Conservation (phyloP, 2,888 invertebrate genomes). For the Thecophora atra region DNA sequence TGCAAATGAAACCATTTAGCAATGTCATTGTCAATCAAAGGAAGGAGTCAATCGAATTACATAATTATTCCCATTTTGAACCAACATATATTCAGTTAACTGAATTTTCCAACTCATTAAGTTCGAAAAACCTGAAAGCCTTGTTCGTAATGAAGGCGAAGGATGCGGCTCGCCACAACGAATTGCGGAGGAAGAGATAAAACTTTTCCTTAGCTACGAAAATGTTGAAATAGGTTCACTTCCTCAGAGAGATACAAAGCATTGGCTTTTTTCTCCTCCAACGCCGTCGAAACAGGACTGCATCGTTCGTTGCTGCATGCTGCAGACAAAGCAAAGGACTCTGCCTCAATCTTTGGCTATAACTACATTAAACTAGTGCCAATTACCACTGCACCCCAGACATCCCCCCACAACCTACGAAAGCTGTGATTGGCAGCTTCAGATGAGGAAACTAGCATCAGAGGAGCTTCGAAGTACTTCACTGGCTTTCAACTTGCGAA, state of each 20-base stretch:
- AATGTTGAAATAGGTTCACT: background rate
- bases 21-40: background rate
- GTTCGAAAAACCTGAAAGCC: slow-evolving; percentile 5
- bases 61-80: background rate
- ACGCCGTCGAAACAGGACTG: slow-evolving; percentile 19
- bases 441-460: background rate
- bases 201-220: slow-evolving; percentile 31
- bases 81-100: slow-evolving; percentile 3
- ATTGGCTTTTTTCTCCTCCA: background rate
- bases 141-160: background rate
- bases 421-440: slow-evolving; percentile 24
- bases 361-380: slow-evolving; percentile 33
- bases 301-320: slow-evolving; percentile 23
- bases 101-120: slow-evolving; percentile 30
- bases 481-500: background rate
- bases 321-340: slow-evolving; percentile 12
- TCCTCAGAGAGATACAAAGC: slow-evolving; percentile 1
- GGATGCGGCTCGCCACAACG: slow-evolving; percentile 6
- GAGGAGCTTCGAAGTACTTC: background rate
- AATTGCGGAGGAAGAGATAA: background rate
- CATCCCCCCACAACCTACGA: background rate
- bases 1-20: background rate
- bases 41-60: background rate
- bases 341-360: slow-evolving; percentile 30
- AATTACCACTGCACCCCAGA: slow-evolving; percentile 30